Base-by-base conservation (phyloP, 2,113 vertebrate genomes). In the Gila orcuttii region DNA sequence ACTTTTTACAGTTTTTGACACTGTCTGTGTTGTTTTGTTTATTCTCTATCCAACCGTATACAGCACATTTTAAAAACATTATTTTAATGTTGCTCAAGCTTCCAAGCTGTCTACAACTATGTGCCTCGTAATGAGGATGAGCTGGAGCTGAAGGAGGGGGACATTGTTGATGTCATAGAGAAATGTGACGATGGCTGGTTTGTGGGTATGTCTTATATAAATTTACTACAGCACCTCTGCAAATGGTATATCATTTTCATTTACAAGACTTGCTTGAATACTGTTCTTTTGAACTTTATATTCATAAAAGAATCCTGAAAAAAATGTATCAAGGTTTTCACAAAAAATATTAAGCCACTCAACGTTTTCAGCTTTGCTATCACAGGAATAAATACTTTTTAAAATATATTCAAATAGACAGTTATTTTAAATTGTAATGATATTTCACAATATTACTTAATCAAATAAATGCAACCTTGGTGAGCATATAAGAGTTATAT, bases 171-270 rank as follows among this genome's bases (percentile, higher is more conserved):
- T 62, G 98, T 99, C 87, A 97, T 99, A 96, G 98, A 99, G 90
- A 99, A 97, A 87, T 99, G 98, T 90, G 98, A 99, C 79, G 98
- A 99, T 69, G 98, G 98, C 90, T 99, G 98, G 98, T 99, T 99
- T 95, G 98, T 99, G 90, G 98, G 98, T 99, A 94, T 12, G 96
- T 31, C 3, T 25, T 21, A 52, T 21, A 33, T 71, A 33, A 77
- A 5, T 23, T 6, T 25, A 80, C 21, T 45, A 80, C 6, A 79
- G 55, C 23, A 42, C 33, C 4, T 64, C 15, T 80, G 8, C 23
- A 64, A 47, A 60, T 39, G 12, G 12, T 60, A 0, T 42, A n/a
- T 42, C 9, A 10, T 81, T 81, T 81, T 21, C 4, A 21, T 55
- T 55, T 11, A 31, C 9, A 52, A 33, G 15, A 78, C 25, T 78